Percentiles rank a stretch among this genome's conserved stretches.
These are phyloP conservation scores for Tupaia chinensis DNA, from an alignment of 2,113 vertebrate species.

Conservation along the genomic window DNA sequence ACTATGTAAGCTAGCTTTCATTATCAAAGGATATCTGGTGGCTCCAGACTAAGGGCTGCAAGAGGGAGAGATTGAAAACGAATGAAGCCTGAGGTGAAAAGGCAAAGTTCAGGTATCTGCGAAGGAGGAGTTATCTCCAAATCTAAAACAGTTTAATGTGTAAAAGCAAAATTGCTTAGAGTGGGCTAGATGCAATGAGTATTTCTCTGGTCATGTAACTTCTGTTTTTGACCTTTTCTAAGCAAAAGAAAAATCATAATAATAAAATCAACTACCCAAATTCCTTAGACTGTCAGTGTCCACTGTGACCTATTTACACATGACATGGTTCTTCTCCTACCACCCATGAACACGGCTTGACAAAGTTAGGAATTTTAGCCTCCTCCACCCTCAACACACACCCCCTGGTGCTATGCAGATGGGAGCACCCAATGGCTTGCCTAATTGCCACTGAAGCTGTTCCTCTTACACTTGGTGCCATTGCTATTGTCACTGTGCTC, in stretches of 20 bases:
- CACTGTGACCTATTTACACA: not conserved
- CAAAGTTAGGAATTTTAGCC: rapidly evolving
- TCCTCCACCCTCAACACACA: too few species aligned
- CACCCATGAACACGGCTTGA: rapidly evolving
- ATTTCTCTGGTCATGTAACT: not conserved
- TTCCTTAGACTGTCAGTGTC: not conserved
- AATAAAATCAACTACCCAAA: not conserved
- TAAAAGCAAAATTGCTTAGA: not conserved
- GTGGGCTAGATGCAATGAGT: not conserved
- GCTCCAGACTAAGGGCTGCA: not conserved
- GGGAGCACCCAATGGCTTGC: too few species aligned
- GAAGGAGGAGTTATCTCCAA: not conserved
- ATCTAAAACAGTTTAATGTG: not conserved
- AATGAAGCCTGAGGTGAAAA: not conserved
- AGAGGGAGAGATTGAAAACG: not conserved
- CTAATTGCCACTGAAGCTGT: not conserved
- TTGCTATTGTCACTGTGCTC: not conserved
- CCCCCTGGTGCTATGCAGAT: not conserved
- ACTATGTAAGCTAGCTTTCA: not conserved
- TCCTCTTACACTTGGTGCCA: not conserved
- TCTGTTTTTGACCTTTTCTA: not conserved
- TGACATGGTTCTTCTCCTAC: rapidly evolving
- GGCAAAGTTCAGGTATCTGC: not conserved
- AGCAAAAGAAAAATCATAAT: not conserved
- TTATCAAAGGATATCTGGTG: not conserved